Base-by-base conservation (phyloP, 2,797 vertebrate genomes). In the Tragelaphus oryx region DNA sequence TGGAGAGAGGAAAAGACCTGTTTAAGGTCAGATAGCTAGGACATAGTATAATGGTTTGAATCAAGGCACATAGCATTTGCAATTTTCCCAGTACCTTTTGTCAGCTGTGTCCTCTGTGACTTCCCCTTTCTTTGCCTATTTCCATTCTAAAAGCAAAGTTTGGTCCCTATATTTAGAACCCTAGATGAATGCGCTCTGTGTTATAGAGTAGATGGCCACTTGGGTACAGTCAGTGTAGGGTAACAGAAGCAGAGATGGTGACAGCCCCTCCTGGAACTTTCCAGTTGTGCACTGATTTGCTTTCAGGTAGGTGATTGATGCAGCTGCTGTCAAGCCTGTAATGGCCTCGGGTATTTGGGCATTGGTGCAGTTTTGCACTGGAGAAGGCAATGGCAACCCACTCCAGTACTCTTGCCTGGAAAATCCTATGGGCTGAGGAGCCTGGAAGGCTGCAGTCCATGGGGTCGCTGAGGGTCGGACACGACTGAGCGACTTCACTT, bases 141-240 rank as follows among this genome's bases (percentile, higher is more conserved):
- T 9, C 83, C 4, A 41, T 71, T 91, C 14, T 74, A 50, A 85
- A 80, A 92, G 16, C 37, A 84, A 88, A 80, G 37, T 85, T 94
- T 84, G 71, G 37, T 92, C 26, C 54, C 54, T 96, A 89, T 89
- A 65, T 52, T 92, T 91, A 94, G 79, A 94, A 95, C 41, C 37
- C 46, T 44, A 82, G 48, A 86, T 41, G 20, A 89, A 30, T 85
- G 50, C 48, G 44, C 44, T 89, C 50, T 95, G 3, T 88, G 57
- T 8, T 78, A 26, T 71, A 54, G n/a, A 87, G 37, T 60, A 83
- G 62, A 17, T 74, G 37, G 16, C 79, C 75, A 80, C 18, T 89
- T 81, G 46, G 80, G 11, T 81, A 80, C 14, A 84, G 68, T 46
- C 89, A 86, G 8, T 75, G 33, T 91, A 17, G 8, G 94, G 18